Evolutionary conservation across 2,888 invertebrate genomes (phyloP).

Genomic region (Volucella inanis): DNA sequence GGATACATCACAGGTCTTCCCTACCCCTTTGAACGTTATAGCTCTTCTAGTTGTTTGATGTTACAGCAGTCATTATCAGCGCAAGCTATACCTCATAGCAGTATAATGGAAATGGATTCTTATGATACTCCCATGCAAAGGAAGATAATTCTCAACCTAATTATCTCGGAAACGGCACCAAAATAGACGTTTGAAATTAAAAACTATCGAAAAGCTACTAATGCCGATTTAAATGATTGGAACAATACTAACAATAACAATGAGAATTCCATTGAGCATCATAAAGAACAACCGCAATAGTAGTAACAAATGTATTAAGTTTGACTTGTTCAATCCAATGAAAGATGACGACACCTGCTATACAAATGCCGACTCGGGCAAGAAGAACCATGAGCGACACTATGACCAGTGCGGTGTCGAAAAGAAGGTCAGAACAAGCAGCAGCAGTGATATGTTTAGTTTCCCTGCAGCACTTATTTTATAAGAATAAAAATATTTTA

Average conservation of each 20-base stretch:
- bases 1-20: neutral
- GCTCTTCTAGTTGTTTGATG: slow-evolving; percentile 61
- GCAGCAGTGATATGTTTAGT: slow-evolving; percentile 59
- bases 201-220: slow-evolving; percentile 80
- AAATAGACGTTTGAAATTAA: slow-evolving; percentile 78
- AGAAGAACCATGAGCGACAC: too few species aligned
- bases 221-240: slow-evolving; percentile 79
- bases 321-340: slow-evolving; percentile 68
- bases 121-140: slow-evolving; percentile 29
- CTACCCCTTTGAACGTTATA: slow-evolving; percentile 76
- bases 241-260: slow-evolving; percentile 73
- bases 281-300: slow-evolving; percentile 62
- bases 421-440: slow-evolving; percentile 74
- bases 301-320: slow-evolving; percentile 76
- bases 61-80: slow-evolving; percentile 31
- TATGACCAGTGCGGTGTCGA: slow-evolving; percentile 77
- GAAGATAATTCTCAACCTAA: slow-evolving; percentile 41
- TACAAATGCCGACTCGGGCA: slow-evolving; percentile 79
- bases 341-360: slow-evolving; percentile 75
- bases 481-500: too few species aligned
- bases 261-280: slow-evolving; percentile 66
- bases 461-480: slow-evolving; percentile 18
- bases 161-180: slow-evolving; percentile 69
- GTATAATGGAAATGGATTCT: slow-evolving; percentile 69
- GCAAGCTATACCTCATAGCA: slow-evolving; percentile 77